These are phyloP conservation scores for Thaumatotibia leucotreta DNA, from an alignment of 1,140 invertebrate species.

Conservation along the genomic window DNA sequence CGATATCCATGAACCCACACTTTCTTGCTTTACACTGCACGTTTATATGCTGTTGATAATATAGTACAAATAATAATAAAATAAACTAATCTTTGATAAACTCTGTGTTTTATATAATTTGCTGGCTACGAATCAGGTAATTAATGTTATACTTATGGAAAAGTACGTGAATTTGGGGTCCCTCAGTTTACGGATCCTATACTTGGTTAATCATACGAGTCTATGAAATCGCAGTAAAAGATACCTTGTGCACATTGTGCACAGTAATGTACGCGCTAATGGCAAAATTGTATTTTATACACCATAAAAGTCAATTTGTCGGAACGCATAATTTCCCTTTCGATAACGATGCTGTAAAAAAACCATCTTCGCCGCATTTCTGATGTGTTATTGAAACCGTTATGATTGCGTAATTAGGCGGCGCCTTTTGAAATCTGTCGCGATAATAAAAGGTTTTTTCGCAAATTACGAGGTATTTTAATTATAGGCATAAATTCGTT, in stretches of 20 bases:
- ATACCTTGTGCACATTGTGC: neutral
- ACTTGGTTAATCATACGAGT: neutral
- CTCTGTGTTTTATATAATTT: too few species aligned
- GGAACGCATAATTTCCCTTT: neutral
- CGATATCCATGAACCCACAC: too few species aligned
- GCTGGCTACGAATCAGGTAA: too few species aligned
- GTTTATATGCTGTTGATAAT: too few species aligned
- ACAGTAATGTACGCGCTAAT: constrained; percentile 1
- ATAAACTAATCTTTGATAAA: too few species aligned
- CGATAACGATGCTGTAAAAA: constrained; percentile 7
- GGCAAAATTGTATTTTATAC: constrained; percentile 9
- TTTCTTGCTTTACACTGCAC: too few species aligned
- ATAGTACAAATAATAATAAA: too few species aligned
- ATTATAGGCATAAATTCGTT: neutral
- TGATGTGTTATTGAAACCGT: constrained; percentile 8
- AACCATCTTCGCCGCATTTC: neutral
- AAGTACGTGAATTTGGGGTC: too few species aligned
- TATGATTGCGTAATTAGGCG: constrained; percentile 4
- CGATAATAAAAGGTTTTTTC: neutral
- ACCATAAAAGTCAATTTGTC: constrained; percentile 9
- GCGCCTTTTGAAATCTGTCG: neutral
- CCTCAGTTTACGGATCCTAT: neutral
- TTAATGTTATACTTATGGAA: too few species aligned
- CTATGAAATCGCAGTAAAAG: neutral
- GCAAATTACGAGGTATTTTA: constrained; percentile 5